Base-by-base conservation (phyloP, 2,797 vertebrate genomes). In the Oreochromis grahami region DNA sequence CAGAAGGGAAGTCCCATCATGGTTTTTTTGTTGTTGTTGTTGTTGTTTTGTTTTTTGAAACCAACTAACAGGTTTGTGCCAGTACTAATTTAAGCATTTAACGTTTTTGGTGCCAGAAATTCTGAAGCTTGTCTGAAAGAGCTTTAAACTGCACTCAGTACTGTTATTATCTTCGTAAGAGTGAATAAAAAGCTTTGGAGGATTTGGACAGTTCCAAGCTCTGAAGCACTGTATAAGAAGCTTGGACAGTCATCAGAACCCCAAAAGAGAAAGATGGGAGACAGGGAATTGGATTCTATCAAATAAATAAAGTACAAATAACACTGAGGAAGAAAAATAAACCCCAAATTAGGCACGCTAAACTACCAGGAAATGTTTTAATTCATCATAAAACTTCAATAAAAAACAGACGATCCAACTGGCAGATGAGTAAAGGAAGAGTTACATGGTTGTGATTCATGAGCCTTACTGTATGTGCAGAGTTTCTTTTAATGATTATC, bases 201-300 rank as follows among this genome's bases (percentile, higher is more conserved):
- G 79, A 81, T 86, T 86, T 79, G 70, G 45, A 17, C 65, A 1
- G 51, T 63, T 78, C 29, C 7, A 17, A 29, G 48, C 78, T 79
- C 29, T 79, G 76, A 81, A 70, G 58, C 1, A 10, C 3, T 0
- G 6, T 60, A 72, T 65, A 82, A 82, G 65, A 78, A 21, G 78
- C 82, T 83, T 84, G 83, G 85, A 76, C 21, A 12, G 76, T 2
- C 15, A 76, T 83, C 78, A 83, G 80, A 83, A 36, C 79, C 79
- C 79, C 24, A 12, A 19, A 50, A 78, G 52, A 53, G 29, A 5
- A 48, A 7, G 26, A 29, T 32, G 26, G 2, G 41, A 24, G 52
- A n/a, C 17, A 15, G 43, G 0, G 24, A 55, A 58, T 32, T 1
- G 15, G 1, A 58, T 34, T 58, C 29, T 58, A 10, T 58, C 29